These are phyloP conservation scores for Coptodon rendalli DNA, from an alignment of 2,113 vertebrate genomes.

Conservation along the genomic window DNA sequence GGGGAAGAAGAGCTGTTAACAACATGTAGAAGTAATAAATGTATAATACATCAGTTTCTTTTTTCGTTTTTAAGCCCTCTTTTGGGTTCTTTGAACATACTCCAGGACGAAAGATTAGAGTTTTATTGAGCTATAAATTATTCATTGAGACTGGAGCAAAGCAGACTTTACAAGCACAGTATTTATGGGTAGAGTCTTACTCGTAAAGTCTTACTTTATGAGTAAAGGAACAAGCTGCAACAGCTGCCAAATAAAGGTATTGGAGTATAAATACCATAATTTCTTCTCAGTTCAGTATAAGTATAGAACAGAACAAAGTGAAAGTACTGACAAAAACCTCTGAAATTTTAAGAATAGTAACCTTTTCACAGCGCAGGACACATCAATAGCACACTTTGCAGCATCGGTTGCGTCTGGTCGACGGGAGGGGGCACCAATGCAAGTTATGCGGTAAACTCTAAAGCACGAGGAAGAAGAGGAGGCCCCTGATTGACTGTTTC, in stretches of 20 bases:
- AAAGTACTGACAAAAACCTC: background rate
- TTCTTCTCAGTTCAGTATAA: background rate
- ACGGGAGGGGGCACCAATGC: background rate
- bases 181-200: background rate
- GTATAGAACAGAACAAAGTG: background rate
- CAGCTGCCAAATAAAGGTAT: background rate
- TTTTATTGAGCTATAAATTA: background rate
- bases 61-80: background rate
- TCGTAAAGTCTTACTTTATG: background rate
- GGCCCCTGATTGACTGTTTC: constrained; percentile 31
- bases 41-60: background rate
- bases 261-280: background rate
- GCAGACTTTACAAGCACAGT: background rate
- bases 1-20: background rate
- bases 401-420: background rate
- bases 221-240: background rate
- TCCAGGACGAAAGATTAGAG: background rate
- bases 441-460: background rate
- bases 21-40: background rate
- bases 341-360: background rate
- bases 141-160: background rate
- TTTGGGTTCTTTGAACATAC: background rate
- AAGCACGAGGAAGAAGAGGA: constrained; percentile 12
- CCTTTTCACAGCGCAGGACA: background rate
- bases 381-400: background rate